A percentile compares a stretch with the other conserved stretches of the same genome.
phyloP scores from a whole-genome alignment of 1,140 invertebrate species.

The Drosophila tropicalis region DNA sequence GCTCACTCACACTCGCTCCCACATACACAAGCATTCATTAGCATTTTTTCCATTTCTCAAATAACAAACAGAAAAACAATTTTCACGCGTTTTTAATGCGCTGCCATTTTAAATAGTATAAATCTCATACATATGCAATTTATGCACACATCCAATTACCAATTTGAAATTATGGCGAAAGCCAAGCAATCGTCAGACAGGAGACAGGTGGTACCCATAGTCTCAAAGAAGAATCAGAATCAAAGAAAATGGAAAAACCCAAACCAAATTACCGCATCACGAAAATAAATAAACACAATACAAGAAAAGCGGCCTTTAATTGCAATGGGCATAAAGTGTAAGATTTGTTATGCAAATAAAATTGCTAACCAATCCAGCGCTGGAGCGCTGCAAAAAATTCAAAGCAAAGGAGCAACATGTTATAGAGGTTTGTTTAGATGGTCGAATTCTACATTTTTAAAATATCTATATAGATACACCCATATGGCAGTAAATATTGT shows the following conservation, averaged over 20 bases:
- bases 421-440: no score
- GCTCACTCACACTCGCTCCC: not conserved
- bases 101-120: slow-evolving; percentile 62
- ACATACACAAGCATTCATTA: slow-evolving; percentile 60
- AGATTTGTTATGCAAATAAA: no score
- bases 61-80: slow-evolving; percentile 58
- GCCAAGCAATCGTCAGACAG: slow-evolving; percentile 48
- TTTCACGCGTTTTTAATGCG: slow-evolving; percentile 74
- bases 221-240: not conserved
- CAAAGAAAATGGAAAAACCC: slow-evolving; percentile 37
- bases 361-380: no score
- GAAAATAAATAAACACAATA: slow-evolving; percentile 48
- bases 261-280: slow-evolving; percentile 75
- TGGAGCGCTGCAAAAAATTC: no score
- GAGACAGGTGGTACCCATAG: slow-evolving; percentile 56
- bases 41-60: slow-evolving; percentile 71
- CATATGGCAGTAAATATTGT: no score
- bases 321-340: slow-evolving; percentile 43
- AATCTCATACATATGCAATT: slow-evolving; percentile 82
- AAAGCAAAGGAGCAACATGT: no score
- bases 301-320: slow-evolving; percentile 15
- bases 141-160: slow-evolving; percentile 59
- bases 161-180: slow-evolving; percentile 76
- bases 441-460: no score
- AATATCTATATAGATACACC: no score